phyloP scores from a whole-genome alignment of 2,113 vertebrate species.

The Oncorhynchus gorbuscha region DNA sequence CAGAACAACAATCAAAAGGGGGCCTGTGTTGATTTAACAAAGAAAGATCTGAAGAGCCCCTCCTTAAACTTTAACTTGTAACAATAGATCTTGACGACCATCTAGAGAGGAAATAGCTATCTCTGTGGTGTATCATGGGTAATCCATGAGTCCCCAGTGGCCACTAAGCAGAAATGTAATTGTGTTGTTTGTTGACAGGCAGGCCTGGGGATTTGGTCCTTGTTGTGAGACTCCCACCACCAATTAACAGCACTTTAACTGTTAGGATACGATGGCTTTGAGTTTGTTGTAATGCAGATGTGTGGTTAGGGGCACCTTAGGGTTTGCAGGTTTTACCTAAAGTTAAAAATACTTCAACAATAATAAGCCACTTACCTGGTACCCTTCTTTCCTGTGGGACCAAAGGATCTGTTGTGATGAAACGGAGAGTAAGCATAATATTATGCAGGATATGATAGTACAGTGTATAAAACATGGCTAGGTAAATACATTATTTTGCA shows the following conservation, averaged over 20 bases:
- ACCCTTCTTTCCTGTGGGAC: constrained; percentile 85
- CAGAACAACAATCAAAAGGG: background rate
- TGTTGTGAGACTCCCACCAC: constrained; percentile 37
- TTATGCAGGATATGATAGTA: background rate
- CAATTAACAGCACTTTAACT: constrained; percentile 54
- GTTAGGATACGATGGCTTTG: constrained; percentile 5
- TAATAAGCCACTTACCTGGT: constrained; percentile 69
- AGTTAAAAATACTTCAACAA: background rate
- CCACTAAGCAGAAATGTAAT: constrained; percentile 54
- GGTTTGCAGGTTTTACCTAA: background rate
- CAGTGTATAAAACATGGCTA: background rate
- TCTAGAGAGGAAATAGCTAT: constrained; percentile 3
- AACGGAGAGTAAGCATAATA: background rate
- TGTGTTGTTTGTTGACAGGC: constrained; percentile 47
- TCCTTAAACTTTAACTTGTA: constrained; percentile 20
- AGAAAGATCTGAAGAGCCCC: background rate
- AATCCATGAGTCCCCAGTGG: constrained; percentile 14
- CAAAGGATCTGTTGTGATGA: constrained; percentile 74
- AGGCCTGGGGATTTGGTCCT: constrained; percentile 43
- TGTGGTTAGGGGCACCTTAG: background rate
- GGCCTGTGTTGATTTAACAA: background rate
- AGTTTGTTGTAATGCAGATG: background rate
- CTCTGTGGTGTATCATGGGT: background rate
- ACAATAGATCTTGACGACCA: constrained; percentile 29
- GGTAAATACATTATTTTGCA: background rate